Conservation (phyloP, 2,888 invertebrate genomes). For the Thymelicus sylvestris region DNA sequence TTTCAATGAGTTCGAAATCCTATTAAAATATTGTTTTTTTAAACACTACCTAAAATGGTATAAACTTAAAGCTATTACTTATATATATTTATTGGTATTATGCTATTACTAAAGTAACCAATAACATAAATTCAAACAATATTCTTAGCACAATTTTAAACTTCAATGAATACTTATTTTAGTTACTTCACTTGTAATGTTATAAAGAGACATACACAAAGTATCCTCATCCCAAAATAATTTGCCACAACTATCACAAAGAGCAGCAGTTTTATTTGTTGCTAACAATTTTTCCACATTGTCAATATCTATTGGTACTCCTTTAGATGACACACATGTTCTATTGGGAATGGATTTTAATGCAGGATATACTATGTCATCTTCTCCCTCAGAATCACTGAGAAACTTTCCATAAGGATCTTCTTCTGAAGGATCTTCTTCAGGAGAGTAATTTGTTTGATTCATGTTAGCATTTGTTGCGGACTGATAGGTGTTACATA, state of each 20-base stretch:
- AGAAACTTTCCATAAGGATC: constrained; percentile 65
- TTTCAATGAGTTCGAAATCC: no score
- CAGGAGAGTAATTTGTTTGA: constrained; percentile 46
- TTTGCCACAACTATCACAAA: constrained; percentile 90
- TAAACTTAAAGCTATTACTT: no score
- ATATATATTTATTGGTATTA: no score
- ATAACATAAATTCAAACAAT: no score
- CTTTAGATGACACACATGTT: constrained; percentile 79
- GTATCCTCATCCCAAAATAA: constrained; percentile 88
- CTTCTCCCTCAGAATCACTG: constrained; percentile 74
- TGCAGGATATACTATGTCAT: constrained; percentile 57
- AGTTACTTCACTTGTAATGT: constrained; percentile 57
- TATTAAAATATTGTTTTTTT: no score
- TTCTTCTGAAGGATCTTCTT: constrained; percentile 52
- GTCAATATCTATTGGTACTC: constrained; percentile 83
- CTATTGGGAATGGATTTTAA: constrained; percentile 45
- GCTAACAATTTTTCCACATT: constrained; percentile 72
- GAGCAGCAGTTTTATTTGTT: constrained; percentile 83
- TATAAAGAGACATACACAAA: constrained; percentile 57
- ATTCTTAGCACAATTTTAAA: not conserved
- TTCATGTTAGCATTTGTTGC: constrained; percentile 42
- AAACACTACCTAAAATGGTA: no score
- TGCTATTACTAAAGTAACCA: no score
- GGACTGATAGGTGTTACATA: constrained; percentile 59
- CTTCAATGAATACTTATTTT: constrained; percentile 39